These are phyloP conservation scores for Chiloscyllium plagiosum DNA, from an alignment of 2,113 vertebrate species.

Conservation along the genomic window DNA sequence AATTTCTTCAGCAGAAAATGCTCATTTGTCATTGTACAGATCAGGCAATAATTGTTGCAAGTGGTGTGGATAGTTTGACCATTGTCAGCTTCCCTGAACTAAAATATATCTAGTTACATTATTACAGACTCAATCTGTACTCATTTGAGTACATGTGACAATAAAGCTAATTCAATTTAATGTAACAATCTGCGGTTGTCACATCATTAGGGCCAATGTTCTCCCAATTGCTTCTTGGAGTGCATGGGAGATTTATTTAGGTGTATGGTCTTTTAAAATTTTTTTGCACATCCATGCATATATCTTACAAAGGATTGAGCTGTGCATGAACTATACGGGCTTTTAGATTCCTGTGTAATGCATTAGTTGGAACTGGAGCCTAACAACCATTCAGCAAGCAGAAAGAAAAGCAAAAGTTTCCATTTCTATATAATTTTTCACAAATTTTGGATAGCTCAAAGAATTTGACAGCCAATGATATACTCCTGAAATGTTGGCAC, in stretches of 20 bases:
- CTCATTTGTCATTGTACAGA: background rate
- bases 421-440: background rate
- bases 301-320: too few relatives aligned
- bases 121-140: background rate
- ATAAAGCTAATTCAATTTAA: too few relatives aligned
- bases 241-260: too few relatives aligned
- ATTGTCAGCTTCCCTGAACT: background rate
- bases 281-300: too few relatives aligned
- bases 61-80: background rate
- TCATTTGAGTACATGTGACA: too few relatives aligned
- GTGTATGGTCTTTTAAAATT: too few relatives aligned
- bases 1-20: background rate
- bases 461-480: background rate
- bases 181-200: background rate
- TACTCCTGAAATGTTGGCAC: background rate
- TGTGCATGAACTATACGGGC: too few relatives aligned
- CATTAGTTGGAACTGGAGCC: background rate
- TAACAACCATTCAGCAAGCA: background rate
- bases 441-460: background rate
- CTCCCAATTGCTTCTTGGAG: too few relatives aligned
- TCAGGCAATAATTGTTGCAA: background rate
- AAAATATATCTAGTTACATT: background rate
- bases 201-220: background rate
- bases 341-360: background rate
- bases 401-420: background rate